Evolutionary conservation across 2,797 vertebrate species (phyloP).

Genomic region (Sebastes hopkinsi): DNA sequence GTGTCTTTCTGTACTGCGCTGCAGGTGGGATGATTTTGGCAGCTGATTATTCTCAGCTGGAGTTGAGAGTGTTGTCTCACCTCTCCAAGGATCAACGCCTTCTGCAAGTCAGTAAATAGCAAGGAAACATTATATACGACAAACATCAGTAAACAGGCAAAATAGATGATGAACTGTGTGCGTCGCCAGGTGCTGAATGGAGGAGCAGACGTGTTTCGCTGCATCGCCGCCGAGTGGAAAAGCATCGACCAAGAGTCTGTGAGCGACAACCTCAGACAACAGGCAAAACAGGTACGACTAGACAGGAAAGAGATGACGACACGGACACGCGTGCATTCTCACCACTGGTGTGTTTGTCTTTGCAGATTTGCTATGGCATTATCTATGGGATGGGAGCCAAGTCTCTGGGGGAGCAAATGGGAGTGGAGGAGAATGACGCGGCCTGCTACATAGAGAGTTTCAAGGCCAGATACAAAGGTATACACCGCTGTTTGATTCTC

Average conservation of each 20-base stretch:
- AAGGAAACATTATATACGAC: background rate
- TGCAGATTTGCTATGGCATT: constrained; percentile 97
- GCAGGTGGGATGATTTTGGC: constrained; percentile 94
- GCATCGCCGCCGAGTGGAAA: constrained; percentile 96
- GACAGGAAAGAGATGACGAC: background rate
- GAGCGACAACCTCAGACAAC: constrained; percentile 88
- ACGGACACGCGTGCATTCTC: background rate
- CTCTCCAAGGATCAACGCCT: constrained; percentile 89
- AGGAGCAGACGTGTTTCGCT: constrained; percentile 93
- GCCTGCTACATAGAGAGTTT: constrained; percentile 94
- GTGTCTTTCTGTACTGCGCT: constrained; percentile 14
- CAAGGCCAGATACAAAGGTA: constrained; percentile 95
- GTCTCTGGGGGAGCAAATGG: constrained; percentile 97
- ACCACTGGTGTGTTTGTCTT: background rate
- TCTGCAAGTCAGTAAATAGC: constrained; percentile 74
- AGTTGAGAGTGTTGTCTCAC: constrained; percentile 94
- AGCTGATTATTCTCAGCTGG: constrained; percentile 96
- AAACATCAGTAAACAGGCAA: background rate
- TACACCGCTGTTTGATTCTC: background rate
- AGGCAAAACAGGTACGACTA: constrained; percentile 91
- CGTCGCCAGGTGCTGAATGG: constrained; percentile 84
- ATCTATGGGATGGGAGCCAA: constrained; percentile 98
- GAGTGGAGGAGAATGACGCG: constrained; percentile 91
- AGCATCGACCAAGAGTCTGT: constrained; percentile 86
- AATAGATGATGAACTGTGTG: background rate